These are phyloP conservation scores for Chelonus insularis DNA, from an alignment of 1,140 invertebrate genomes.

Conservation along the genomic window DNA sequence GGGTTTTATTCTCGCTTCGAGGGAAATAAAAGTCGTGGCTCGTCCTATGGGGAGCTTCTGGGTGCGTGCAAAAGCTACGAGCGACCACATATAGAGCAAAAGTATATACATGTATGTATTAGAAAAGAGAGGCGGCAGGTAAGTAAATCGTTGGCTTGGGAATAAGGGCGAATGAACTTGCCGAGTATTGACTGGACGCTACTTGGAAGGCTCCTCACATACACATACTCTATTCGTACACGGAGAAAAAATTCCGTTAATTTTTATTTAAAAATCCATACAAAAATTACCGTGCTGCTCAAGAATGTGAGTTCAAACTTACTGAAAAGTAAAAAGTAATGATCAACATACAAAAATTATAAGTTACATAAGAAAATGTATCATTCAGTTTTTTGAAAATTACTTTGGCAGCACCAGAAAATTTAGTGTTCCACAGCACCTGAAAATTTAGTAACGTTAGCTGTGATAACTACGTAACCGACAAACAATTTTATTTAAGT, in stretches of 20 bases:
- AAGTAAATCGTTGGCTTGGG: slow-evolving; percentile 15
- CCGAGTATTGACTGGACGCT: slow-evolving; percentile 10
- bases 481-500: no score
- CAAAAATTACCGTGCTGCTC: no score
- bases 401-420: no score
- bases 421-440: no score
- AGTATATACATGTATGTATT: not conserved
- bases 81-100: not conserved
- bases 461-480: no score
- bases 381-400: no score
- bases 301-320: no score
- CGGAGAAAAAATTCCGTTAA: no score
- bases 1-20: not conserved
- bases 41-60: not conserved
- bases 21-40: not conserved
- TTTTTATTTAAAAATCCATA: not conserved
- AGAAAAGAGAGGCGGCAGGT: not conserved
- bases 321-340: no score
- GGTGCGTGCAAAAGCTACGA: slow-evolving; percentile 1
- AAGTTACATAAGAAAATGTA: no score
- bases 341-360: no score
- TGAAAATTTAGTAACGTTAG: no score
- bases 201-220: not conserved
- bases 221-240: not conserved
- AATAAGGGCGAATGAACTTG: slow-evolving; percentile 14